A percentile compares a stretch with the other conserved stretches of the same genome.
phyloP scores from a whole-genome alignment of 2,888 invertebrate species.

The Brenthis hecate region DNA sequence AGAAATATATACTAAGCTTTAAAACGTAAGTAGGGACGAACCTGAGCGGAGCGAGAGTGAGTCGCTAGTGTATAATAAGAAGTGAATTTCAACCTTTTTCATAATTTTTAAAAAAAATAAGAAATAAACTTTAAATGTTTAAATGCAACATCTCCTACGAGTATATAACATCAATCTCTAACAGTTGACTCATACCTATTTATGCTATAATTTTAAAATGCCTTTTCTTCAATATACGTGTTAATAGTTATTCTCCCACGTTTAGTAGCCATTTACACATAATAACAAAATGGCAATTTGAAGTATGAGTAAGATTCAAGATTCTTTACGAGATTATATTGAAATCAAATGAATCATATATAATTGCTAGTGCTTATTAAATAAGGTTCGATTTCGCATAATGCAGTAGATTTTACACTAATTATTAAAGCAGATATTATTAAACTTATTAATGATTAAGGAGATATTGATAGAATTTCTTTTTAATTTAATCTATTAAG shows the following conservation, averaged over 20 bases:
- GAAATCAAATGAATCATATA: neutral
- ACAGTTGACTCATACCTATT: neutral
- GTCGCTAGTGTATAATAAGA: no score
- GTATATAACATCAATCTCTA: no score
- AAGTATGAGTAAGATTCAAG: constrained; percentile 10
- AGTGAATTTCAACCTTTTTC: no score
- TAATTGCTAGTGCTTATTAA: neutral
- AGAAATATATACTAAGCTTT: no score
- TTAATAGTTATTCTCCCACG: constrained; percentile 34
- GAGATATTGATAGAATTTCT: no score
- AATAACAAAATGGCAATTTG: constrained; percentile 17
- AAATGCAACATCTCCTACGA: neutral
- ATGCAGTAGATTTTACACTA: neutral
- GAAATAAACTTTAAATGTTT: neutral
- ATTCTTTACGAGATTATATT: neutral
- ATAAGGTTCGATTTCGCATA: neutral
- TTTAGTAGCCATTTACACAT: constrained; percentile 39
- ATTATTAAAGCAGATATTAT: neutral
- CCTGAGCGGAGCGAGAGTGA: no score
- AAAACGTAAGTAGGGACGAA: no score
- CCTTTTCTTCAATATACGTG: constrained; percentile 19
- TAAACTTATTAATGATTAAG: no score
- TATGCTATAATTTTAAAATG: constrained; percentile 8
- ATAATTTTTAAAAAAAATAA: no score
- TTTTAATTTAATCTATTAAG: no score